Evolutionary conservation across 2,888 invertebrate genomes (phyloP), one percentile per base, ranked within the genome.

Genomic region (Aphidius colemani): DNA sequence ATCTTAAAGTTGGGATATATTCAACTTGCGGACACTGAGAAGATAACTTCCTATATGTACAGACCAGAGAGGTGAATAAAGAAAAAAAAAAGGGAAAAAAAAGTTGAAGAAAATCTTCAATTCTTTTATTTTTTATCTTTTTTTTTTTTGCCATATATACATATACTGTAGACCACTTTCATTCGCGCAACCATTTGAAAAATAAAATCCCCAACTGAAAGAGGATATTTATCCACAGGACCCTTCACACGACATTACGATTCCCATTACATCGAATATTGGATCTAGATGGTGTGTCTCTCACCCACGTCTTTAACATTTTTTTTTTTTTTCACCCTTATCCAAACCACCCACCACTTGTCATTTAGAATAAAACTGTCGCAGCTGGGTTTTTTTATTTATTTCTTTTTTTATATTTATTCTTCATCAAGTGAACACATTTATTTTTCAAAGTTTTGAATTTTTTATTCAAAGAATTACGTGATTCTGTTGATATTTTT

Each of bases 21-120:
- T 66, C 66, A 53, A 53, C 62, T 66, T 45, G 63, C 59, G 67
- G 70, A 65, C 70, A 67, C 66, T 68, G 44, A 30, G 46, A 64
- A 68, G 70, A 70, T 70, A 70, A 70, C 70, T 68, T 63, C 56
- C 13, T 55, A 57, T 59, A 50, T 55, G 49, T 30, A 30, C 5
- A 5, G 30, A 30, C 30, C 30, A 30, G 5, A 30, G 5, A 30
- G 30, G 30, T 30, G 30, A 30, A 30, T 30, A 5, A 30, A 30
- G 5, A 30, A 30, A 30, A 30, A 3, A 30, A 30, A 5, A 30
- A 30, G 5, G 4, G 30, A 30, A 30, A 30, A 30, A 30, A 30
- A 30, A 30, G 5, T 30, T 30, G 30, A 30, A 2, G 30, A 30
- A 30, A 30, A 30, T 30, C 30, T 30, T 30, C 30, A 30, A 30